phyloP scores from a whole-genome alignment of 2,797 vertebrate genomes.

The Crotalus adamanteus region DNA sequence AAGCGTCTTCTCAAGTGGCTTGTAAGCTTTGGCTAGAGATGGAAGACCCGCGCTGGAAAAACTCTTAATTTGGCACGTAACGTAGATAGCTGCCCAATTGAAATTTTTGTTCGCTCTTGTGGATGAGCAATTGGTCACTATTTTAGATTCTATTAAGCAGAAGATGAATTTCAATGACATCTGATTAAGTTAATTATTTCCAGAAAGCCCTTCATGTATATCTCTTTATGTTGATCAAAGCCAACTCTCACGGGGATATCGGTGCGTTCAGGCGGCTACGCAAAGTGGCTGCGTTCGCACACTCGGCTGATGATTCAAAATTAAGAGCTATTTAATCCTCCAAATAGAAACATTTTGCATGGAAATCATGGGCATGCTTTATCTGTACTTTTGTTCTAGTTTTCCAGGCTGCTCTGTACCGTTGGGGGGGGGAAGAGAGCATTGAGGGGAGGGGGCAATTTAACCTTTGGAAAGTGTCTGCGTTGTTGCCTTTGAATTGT shows the following conservation, averaged over 20 bases:
- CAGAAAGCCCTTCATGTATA: not conserved
- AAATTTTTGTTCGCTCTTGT: not conserved
- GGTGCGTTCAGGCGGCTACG: too few relatives aligned
- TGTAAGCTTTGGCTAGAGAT: not conserved
- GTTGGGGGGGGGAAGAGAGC: not conserved
- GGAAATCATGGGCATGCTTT: not conserved
- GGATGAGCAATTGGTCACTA: not conserved
- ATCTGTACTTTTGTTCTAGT: not conserved
- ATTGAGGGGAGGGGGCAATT: not conserved
- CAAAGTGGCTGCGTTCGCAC: not conserved
- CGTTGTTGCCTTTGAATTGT: not conserved
- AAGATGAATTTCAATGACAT: not conserved
- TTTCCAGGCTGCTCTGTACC: not conserved
- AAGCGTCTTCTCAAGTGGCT: not conserved
- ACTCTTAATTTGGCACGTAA: not conserved
- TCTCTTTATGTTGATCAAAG: not conserved
- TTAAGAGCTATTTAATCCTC: not conserved
- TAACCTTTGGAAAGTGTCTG: not conserved
- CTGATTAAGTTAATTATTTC: not conserved
- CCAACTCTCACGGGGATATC: not conserved
- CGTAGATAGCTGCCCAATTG: not conserved
- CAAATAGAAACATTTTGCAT: not conserved
- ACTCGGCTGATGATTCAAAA: not conserved
- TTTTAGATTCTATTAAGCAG: not conserved
- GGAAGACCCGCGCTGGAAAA: not conserved